Base-by-base conservation (phyloP, 2,113 vertebrate genomes). In the Aldabrachelys gigantea region DNA sequence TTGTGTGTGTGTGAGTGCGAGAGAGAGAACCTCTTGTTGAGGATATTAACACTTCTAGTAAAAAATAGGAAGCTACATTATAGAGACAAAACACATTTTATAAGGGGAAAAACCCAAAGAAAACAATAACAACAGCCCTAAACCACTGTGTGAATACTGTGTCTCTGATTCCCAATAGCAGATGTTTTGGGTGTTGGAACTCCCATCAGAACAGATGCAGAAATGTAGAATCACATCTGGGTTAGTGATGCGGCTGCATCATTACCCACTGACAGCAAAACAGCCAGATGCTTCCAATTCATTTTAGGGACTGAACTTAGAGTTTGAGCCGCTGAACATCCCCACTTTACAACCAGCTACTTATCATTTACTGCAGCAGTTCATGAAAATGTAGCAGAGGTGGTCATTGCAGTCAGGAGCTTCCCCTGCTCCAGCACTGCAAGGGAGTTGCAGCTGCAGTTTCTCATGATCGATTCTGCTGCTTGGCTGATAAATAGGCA, bases 191-290 rank as follows among this genome's bases (percentile, higher is more conserved):
- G 98, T 96, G 97, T 98, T 98, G 96, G 90, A 98, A 98, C 90
- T 98, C 98, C 98, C 98, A 98, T 87, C 96, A 98, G 98, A 98
- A 98, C 98, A 98, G 98, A 98, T 98, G 98, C 97, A 97, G 97
- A 97, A 98, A 97, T 98, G 98, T 98, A 98, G 98, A 97, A 98
- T 98, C 98, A 98, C 98, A 98, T 98, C 98, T 98, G 98, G 98
- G 98, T 65, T 97, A 97, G 97, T 62, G 97, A 98, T 10, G 59
- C 24, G 96, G 96, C 97, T 95, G 98, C 98, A 97, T 98, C 98
- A 98, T 98, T 98, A 98, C 98, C 97, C 97, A 98, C 96, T 14
- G 35, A 97, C 97, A 98, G 98, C 98, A 97, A 97, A 97, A 92
- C 95, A 98, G 96, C 98, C 98, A 98, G 98, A 98, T 98, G 98